phyloP scores from a whole-genome alignment of 1,140 invertebrate species.

The Ditylenchus dipsaci region DNA sequence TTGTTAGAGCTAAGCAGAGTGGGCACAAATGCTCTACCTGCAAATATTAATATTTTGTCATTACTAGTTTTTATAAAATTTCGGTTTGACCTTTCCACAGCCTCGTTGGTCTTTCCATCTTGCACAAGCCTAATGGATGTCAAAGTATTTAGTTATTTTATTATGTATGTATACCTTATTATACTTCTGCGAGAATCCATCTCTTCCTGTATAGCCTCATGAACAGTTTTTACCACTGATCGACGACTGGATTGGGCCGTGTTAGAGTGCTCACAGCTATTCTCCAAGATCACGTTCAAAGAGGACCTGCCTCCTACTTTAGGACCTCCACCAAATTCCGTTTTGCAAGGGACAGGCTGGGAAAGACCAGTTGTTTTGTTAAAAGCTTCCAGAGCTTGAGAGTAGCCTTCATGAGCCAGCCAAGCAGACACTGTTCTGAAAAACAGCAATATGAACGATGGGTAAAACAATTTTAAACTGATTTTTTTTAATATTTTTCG shows the following conservation, averaged over 20 bases:
- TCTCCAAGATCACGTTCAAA: too few relatives aligned
- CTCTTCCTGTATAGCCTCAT: constrained; percentile 30
- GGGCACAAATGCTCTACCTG: constrained; percentile 82
- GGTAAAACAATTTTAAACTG: too few relatives aligned
- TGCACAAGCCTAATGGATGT: constrained; percentile 86
- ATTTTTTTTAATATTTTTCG: too few relatives aligned
- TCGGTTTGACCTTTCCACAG: too few relatives aligned
- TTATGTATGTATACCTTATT: too few relatives aligned
- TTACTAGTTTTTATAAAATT: constrained; percentile 36
- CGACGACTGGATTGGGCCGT: constrained; percentile 1
- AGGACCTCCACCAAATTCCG: neutral
- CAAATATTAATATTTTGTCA: too few relatives aligned
- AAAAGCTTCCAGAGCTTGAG: constrained; percentile 21
- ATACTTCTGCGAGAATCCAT: constrained; percentile 69
- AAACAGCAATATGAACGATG: constrained; percentile 6
- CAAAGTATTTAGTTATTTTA: too few relatives aligned
- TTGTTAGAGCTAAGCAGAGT: constrained; percentile 80
- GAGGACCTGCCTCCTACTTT: too few relatives aligned
- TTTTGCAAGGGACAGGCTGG: neutral
- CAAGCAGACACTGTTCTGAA: constrained; percentile 3
- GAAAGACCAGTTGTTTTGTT: constrained; percentile 27
- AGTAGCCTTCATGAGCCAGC: constrained; percentile 41
- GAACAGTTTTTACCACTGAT: constrained; percentile 13
- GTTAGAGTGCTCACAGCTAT: too few relatives aligned
- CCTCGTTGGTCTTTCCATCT: constrained; percentile 84